A percentile compares a stretch with the other conserved stretches of the same genome.
Evolutionary conservation across 2,797 vertebrate genomes (phyloP).

Genomic region (Garrulus glandarius): DNA sequence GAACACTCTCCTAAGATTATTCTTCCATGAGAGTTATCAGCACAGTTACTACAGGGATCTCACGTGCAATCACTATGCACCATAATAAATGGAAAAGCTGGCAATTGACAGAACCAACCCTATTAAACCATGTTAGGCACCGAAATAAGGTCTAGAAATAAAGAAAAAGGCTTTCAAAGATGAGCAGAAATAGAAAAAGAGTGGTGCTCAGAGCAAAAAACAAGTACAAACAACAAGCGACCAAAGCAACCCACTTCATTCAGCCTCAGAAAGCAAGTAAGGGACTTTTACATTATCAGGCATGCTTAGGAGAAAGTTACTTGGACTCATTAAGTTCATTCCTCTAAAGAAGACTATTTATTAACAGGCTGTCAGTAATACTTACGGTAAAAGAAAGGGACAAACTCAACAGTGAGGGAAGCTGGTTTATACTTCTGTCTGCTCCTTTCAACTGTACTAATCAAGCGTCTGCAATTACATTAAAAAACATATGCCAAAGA

Average conservation of each 20-base stretch:
- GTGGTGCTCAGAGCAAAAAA: background rate
- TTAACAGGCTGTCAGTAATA: constrained; percentile 26
- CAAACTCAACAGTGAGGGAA: constrained; percentile 93
- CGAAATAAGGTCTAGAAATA: background rate
- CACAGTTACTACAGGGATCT: background rate
- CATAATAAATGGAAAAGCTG: background rate
- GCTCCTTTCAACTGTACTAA: constrained; percentile 88
- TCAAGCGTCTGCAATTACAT: constrained; percentile 79
- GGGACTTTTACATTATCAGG: background rate
- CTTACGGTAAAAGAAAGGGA: constrained; percentile 99
- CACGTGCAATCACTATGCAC: background rate
- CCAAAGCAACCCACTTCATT: background rate
- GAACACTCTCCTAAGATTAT: background rate
- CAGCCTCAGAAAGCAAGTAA: background rate
- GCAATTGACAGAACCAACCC: background rate
- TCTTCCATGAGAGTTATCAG: background rate
- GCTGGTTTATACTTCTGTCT: constrained; percentile 97
- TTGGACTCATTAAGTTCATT: background rate
- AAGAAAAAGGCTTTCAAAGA: background rate
- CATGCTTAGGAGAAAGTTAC: background rate
- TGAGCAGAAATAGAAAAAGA: background rate
- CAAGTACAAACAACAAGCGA: background rate
- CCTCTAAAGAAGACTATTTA: background rate
- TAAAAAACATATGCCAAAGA: background rate
- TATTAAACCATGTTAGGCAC: background rate